These are phyloP conservation scores for Reinhardtius hippoglossoides DNA, from an alignment of 2,113 vertebrate species.

Conservation along the genomic window DNA sequence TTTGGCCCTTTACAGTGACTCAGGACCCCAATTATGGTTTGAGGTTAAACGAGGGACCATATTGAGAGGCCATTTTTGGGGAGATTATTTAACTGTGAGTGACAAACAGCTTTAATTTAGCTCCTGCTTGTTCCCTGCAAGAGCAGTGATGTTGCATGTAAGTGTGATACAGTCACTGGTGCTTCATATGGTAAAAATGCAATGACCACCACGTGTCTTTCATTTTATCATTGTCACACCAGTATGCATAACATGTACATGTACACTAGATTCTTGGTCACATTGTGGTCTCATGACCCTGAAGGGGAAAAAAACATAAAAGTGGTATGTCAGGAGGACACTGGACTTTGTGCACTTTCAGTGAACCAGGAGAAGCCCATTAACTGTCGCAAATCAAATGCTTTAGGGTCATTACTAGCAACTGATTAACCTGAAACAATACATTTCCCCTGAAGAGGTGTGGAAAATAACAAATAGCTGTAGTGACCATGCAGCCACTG, in stretches of 20 bases:
- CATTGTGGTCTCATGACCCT: conserved; percentile 26
- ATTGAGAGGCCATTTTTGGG: background rate
- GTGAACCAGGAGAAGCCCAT: background rate
- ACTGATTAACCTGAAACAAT: conserved; percentile 35
- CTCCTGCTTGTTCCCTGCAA: background rate
- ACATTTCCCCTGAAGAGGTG: too few species aligned
- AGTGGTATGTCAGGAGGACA: background rate
- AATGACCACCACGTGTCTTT: conserved; percentile 35
- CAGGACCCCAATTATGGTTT: background rate
- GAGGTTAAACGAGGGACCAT: background rate
- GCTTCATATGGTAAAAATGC: conserved; percentile 41
- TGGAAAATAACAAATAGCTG: background rate
- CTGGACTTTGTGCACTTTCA: background rate
- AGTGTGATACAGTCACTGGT: conserved; percentile 16
- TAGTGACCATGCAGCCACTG: too few species aligned
- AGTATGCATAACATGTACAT: conserved; percentile 27
- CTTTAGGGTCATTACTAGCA: background rate
- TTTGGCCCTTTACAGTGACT: background rate
- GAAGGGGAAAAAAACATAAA: background rate
- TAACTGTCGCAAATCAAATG: background rate
- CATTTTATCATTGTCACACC: conserved; percentile 36
- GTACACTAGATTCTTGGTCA: conserved; percentile 20
- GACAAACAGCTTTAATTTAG: background rate
- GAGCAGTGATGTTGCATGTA: conserved; percentile 8
- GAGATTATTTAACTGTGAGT: too few species aligned